phyloP scores from a whole-genome alignment of 2,113 vertebrate genomes.

The Brachypteracias leptosomus region DNA sequence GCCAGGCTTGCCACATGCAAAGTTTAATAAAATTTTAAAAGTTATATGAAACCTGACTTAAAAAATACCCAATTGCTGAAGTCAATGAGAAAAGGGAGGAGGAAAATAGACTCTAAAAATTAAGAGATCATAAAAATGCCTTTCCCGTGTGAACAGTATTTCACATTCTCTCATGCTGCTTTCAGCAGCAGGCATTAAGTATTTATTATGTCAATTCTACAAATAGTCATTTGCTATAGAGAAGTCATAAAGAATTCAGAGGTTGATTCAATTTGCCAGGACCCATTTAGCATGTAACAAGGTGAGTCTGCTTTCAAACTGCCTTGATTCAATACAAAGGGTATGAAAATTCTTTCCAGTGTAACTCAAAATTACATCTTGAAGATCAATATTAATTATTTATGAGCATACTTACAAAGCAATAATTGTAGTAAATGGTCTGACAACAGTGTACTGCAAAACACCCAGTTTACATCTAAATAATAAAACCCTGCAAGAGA shows the following conservation, averaged over 20 bases:
- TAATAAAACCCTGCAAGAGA: constrained; percentile 86
- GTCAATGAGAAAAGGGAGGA: background rate
- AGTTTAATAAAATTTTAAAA: background rate
- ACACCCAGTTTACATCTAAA: constrained; percentile 96
- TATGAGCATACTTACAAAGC: constrained; percentile 88
- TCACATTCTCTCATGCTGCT: background rate
- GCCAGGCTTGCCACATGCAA: background rate
- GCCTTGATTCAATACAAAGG: background rate
- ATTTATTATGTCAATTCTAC: constrained; percentile 4
- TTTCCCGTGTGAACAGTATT: background rate
- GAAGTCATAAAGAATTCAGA: background rate
- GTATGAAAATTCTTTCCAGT: background rate
- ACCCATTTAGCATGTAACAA: background rate
- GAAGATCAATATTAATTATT: background rate
- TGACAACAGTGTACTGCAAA: constrained; percentile 94
- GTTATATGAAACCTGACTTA: background rate
- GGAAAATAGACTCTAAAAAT: background rate
- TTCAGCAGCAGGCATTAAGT: background rate
- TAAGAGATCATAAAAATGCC: background rate
- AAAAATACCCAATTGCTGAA: background rate
- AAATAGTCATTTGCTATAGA: background rate
- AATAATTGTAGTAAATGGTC: constrained; percentile 93
- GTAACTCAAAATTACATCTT: background rate
- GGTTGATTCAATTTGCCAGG: background rate
- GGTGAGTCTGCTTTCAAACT: background rate